Evolutionary conservation across 53 echinoderm and acorn worm species (phyloP), one percentile per base, ranked within the genome.

Genomic region (Echinarachnius parma): DNA sequence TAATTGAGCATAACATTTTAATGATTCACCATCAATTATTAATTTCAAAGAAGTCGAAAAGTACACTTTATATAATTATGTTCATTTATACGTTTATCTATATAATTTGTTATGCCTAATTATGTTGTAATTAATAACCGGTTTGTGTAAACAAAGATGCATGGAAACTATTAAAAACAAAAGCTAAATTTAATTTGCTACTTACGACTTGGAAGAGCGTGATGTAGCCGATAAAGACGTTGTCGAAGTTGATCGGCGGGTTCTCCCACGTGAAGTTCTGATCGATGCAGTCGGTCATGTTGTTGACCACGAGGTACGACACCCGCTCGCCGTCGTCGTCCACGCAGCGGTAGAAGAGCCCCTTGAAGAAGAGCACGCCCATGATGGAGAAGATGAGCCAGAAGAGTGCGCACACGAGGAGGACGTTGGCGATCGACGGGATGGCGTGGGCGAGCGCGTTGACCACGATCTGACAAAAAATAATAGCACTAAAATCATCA

Each of bases 141-240:
- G n/a, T n/a, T n/a, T n/a, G n/a, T n/a, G n/a, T n/a, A n/a, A n/a
- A n/a, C n/a, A n/a, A n/a, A n/a, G n/a, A n/a, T n/a, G n/a, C n/a
- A n/a, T n/a, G n/a, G n/a, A n/a, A n/a, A n/a, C n/a, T n/a, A n/a
- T n/a, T n/a, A n/a, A n/a, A n/a, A n/a, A n/a, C n/a, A n/a, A n/a
- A n/a, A n/a, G n/a, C n/a, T n/a, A n/a, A n/a, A n/a, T n/a, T n/a
- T n/a, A 0, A 9, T 8, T 13, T 16, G 9, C n/a, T 23, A 80
- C 92, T 85, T 60, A 92, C 92, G 79, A 96, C 96, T 85, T 96
- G 96, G 34, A 96, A 96, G 4, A 96, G 84, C 4, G 96, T 88
- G 13, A 96, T 37, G 26, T 77, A 81, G 3, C 90, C 96, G 23
- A 80, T 72, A 11, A 81, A 33, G 8, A 87, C 66, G 37, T 91